These are phyloP conservation scores for Drosophila albomicans DNA, from an alignment of 1,140 invertebrate species.

Conservation along the genomic window DNA sequence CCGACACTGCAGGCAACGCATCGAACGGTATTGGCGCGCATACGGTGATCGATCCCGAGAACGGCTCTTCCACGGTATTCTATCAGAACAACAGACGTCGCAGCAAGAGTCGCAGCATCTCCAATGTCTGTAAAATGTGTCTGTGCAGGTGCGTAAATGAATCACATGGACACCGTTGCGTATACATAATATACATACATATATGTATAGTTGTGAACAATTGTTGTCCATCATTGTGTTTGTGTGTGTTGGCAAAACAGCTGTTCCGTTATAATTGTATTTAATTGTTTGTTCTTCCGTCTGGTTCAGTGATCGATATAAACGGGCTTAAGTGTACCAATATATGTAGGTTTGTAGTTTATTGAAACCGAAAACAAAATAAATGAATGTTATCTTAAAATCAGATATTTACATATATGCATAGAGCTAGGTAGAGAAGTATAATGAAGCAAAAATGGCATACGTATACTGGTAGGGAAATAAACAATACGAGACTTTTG, in stretches of 20 bases:
- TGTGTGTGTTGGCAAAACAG: conserved; percentile 26
- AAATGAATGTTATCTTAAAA: background rate
- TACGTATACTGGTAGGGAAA: background rate
- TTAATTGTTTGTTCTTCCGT: conserved; percentile 16
- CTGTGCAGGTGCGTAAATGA: conserved; percentile 76
- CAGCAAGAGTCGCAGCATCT: conserved; percentile 76
- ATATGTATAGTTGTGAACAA: conserved; percentile 4
- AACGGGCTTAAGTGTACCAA: conserved; percentile 13
- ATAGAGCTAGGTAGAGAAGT: background rate
- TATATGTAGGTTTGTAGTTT: background rate
- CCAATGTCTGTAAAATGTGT: conserved; percentile 78
- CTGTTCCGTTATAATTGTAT: conserved; percentile 26
- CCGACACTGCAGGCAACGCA: conserved; percentile 37
- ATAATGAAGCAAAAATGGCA: background rate
- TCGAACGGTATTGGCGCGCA: conserved; percentile 51
- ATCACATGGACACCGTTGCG: conserved; percentile 34
- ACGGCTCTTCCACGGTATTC: conserved; percentile 77
- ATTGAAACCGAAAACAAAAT: background rate
- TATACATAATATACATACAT: conserved; percentile 48
- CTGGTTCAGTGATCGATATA: conserved; percentile 29
- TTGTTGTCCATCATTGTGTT: background rate
- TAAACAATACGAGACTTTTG: background rate
- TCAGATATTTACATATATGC: background rate
- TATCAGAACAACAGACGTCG: conserved; percentile 80
- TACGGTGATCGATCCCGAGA: conserved; percentile 75